Evolutionary conservation across 2,888 invertebrate genomes (phyloP).

Genomic region (Drosophila kanekoi): DNA sequence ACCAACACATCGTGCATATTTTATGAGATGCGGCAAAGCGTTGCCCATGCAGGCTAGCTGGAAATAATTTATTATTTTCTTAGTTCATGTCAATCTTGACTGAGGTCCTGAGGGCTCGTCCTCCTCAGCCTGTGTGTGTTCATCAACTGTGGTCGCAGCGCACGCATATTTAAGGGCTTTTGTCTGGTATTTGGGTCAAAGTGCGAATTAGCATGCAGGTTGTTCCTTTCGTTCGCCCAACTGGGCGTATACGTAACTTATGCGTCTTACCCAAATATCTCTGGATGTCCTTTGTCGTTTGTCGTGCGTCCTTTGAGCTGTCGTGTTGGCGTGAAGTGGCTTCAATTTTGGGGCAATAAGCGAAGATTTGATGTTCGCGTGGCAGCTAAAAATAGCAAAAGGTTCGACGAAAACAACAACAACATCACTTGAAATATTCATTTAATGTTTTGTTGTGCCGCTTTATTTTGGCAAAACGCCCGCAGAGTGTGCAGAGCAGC

Average conservation of each 20-base stretch:
- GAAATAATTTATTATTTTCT: constrained; percentile 55
- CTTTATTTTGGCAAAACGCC: background rate
- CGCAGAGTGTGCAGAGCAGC: constrained; percentile 21
- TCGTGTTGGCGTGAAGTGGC: constrained; percentile 46
- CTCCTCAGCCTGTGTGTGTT: constrained; percentile 8
- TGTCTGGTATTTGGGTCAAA: constrained; percentile 69
- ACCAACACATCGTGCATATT: constrained; percentile 67
- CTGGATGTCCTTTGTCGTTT: background rate
- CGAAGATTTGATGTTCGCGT: constrained; percentile 55
- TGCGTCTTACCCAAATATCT: constrained; percentile 2
- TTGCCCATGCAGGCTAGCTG: background rate
- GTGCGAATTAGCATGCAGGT: constrained; percentile 68
- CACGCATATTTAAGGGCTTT: constrained; percentile 4
- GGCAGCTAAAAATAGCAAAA: constrained; percentile 61
- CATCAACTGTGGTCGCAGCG: constrained; percentile 27
- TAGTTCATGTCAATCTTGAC: constrained; percentile 45
- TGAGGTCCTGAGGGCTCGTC: constrained; percentile 28
- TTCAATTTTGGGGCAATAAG: constrained; percentile 49
- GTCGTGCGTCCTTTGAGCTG: constrained; percentile 4
- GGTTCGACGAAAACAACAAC: constrained; percentile 1
- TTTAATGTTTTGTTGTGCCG: constrained; percentile 45
- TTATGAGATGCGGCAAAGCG: constrained; percentile 48
- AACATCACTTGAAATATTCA: constrained; percentile 55
- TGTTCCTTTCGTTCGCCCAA: constrained; percentile 17
- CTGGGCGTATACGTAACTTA: constrained; percentile 38